Evolutionary conservation across 2,888 invertebrate genomes (phyloP), one percentile per base, ranked within the genome.

Genomic region (Phalangium opilio): DNA sequence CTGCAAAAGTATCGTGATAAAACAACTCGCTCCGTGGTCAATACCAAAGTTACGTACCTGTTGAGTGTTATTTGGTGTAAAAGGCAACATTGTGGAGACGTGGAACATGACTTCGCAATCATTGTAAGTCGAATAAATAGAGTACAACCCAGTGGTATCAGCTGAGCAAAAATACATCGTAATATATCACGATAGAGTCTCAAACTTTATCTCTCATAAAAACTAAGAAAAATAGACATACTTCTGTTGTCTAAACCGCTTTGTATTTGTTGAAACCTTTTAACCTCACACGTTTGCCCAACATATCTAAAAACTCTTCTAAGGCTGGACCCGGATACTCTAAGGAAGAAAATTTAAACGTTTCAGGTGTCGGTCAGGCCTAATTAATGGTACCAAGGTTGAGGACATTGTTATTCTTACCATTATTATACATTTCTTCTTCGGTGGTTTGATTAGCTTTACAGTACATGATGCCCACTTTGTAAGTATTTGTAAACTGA

Each of bases 361-460:
- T 27, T 27, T 27, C n/a, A n/a, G n/a, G n/a, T n/a, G n/a, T n/a
- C n/a, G n/a, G n/a, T n/a, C n/a, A n/a, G n/a, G n/a, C n/a, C n/a
- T n/a, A 8, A 27, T 27, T 27, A 27, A 7, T 27, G 19, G n/a
- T n/a, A n/a, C n/a, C n/a, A n/a, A n/a, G n/a, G 11, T 41, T 47
- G 3, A 32, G 27, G 21, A 33, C 3, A 39, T 32, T n/a, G n/a
- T n/a, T n/a, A n/a, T n/a, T n/a, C 60, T 57, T 57, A 71, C 71
- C 90, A 69, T 95, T 95, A 67, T 93, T 95, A 69, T 95, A 95
- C 91, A 95, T 93, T 62, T 95, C 91, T 64, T 95, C 95, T 66
- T 95, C 95, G 0, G 89, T 83, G 2, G 80, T 76, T 66, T 95
- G 95, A 1, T 84, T 86, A 46, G 81, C 78, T 61, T 81, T 79